phyloP scores from a whole-genome alignment of 2,888 invertebrate species.

The Nomada hirtipes region DNA sequence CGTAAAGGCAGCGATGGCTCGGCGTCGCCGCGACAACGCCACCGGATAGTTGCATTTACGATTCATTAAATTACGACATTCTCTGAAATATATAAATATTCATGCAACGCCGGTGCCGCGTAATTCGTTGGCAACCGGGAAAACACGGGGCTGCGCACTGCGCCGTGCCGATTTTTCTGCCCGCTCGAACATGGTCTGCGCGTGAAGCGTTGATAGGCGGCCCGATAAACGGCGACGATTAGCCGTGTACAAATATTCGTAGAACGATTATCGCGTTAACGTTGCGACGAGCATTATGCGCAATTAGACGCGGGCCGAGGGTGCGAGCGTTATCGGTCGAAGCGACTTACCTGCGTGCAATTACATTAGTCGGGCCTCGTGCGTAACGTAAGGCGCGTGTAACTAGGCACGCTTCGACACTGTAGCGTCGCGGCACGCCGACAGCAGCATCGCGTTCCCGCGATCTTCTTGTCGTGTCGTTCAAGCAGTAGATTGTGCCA shows the following conservation, averaged over 20 bases:
- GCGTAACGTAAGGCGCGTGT: conserved; percentile 31
- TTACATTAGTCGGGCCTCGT: conserved; percentile 18
- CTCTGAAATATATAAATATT: conserved; percentile 42
- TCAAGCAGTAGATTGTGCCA: conserved; percentile 21
- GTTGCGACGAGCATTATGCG: conserved; percentile 19
- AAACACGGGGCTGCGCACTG: neutral
- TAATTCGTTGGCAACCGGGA: neutral
- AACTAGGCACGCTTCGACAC: neutral
- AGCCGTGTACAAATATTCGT: conserved; percentile 41
- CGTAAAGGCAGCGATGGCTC: conserved; percentile 51
- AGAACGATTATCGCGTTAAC: conserved; percentile 36
- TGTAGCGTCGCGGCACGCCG: neutral
- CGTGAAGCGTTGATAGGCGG: neutral
- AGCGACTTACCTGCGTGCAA: conserved; percentile 29
- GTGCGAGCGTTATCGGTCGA: conserved; percentile 36
- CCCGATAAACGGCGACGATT: conserved; percentile 38
- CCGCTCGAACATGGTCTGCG: neutral
- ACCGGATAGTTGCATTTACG: conserved; percentile 50
- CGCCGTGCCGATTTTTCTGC: conserved; percentile 3
- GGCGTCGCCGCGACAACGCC: conserved; percentile 25
- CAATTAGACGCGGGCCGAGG: conserved; percentile 33
- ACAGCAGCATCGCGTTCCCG: too few species aligned
- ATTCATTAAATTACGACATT: conserved; percentile 50
- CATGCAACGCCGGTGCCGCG: conserved; percentile 20
- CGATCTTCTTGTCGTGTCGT: neutral